phyloP scores from a whole-genome alignment of 2,797 vertebrate species.

The Lacerta bilineata region DNA sequence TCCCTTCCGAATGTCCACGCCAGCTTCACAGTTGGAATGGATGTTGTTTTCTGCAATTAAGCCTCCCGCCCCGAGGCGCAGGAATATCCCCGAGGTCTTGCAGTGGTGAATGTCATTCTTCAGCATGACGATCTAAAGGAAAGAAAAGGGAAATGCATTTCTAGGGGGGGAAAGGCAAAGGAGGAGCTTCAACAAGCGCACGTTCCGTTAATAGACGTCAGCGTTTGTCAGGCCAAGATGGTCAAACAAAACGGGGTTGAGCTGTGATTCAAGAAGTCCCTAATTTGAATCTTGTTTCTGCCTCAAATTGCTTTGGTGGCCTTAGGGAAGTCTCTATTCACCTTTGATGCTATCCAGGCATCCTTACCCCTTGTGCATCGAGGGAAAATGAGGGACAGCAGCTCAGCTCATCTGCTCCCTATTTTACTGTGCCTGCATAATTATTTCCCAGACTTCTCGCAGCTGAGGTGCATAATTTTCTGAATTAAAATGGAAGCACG shows the following conservation, averaged over 20 bases:
- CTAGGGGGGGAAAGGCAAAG: not conserved
- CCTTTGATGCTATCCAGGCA: no score
- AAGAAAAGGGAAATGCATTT: not conserved
- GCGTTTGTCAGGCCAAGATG: no score
- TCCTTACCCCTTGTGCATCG: no score
- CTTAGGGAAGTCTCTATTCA: not conserved
- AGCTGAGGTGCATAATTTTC: no score
- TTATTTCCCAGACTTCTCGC: no score
- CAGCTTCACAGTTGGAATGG: constrained; percentile 89
- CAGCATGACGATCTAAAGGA: constrained; percentile 87
- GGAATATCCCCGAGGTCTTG: constrained; percentile 88
- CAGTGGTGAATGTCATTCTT: constrained; percentile 89
- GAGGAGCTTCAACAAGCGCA: not conserved
- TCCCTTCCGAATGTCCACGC: constrained; percentile 90
- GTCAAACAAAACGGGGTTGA: no score
- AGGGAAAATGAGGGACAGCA: no score
- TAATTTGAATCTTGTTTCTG: not conserved
- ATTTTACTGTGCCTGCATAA: not conserved
- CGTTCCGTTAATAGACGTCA: not conserved
- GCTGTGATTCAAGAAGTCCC: not conserved
- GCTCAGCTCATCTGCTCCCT: no score
- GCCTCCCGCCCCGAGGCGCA: constrained; percentile 87
- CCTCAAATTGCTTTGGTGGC: not conserved
- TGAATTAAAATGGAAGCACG: no score
- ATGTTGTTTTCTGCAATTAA: constrained; percentile 91